phyloP scores from a whole-genome alignment of 2,888 invertebrate genomes.

The Antheraea assamensis region DNA sequence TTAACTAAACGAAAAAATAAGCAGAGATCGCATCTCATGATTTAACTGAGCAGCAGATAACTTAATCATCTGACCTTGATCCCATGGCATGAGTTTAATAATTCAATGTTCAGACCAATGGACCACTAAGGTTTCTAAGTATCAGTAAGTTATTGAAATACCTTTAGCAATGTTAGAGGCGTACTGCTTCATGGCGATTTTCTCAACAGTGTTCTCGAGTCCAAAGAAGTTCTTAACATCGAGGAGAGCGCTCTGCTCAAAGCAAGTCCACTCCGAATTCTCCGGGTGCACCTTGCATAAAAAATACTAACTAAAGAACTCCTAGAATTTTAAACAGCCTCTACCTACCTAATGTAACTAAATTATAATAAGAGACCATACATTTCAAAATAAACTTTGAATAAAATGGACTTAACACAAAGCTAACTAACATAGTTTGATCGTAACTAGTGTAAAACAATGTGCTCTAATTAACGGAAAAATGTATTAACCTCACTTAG shows the following conservation, averaged over 20 bases:
- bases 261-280: conserved; percentile 97
- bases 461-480: background rate
- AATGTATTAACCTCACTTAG: background rate
- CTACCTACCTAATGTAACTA: too few species aligned
- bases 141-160: background rate
- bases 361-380: too few species aligned
- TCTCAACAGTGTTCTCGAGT: conserved; percentile 96
- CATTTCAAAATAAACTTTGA: background rate
- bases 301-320: background rate
- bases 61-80: too few species aligned
- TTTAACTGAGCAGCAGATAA: too few species aligned
- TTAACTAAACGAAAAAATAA: too few species aligned
- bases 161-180: conserved; percentile 91
- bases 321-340: background rate
- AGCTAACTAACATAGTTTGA: background rate
- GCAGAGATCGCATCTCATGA: too few species aligned
- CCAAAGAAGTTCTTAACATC: conserved; percentile 98
- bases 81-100: background rate
- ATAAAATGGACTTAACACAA: background rate
- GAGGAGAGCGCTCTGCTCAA: conserved; percentile 95
- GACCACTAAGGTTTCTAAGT: background rate
- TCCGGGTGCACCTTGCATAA: conserved; percentile 92
- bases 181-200: conserved; percentile 97
- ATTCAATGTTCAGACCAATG: background rate
- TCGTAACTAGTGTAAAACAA: background rate